Conservation (phyloP, 2,888 invertebrate genomes). For the Drosophila aldrichi region DNA sequence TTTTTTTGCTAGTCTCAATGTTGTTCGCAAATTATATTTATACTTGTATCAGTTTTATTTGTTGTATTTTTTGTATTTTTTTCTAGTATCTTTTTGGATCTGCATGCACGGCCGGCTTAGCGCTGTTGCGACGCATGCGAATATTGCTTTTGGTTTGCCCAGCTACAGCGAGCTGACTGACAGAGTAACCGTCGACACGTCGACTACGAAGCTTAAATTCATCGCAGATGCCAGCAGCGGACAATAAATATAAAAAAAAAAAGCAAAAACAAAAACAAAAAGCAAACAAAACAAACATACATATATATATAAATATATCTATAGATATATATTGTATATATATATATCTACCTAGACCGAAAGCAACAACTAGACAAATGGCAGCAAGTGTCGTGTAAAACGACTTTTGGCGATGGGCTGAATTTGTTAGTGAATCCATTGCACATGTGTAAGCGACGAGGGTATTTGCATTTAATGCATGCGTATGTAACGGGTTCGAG, state of each 20-base stretch:
- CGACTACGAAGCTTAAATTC: constrained; percentile 60
- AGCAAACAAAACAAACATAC: not conserved
- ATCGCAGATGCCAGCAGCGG: constrained; percentile 51
- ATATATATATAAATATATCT: too few species aligned
- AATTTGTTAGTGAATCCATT: constrained; percentile 1
- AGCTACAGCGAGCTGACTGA: constrained; percentile 57
- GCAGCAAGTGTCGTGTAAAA: constrained; percentile 52
- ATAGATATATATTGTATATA: not conserved
- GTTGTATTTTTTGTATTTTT: not conserved
- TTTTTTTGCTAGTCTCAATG: constrained; percentile 17
- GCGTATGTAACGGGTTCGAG: not conserved
- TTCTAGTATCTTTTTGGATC: constrained; percentile 25
- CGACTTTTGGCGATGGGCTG: constrained; percentile 41
- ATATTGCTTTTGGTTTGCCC: constrained; percentile 49
- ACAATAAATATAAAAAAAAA: constrained; percentile 28
- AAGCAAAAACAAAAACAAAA: not conserved
- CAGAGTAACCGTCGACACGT: constrained; percentile 61
- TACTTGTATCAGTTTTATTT: constrained; percentile 24
- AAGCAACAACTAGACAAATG: constrained; percentile 18
- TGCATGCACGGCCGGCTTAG: constrained; percentile 32
- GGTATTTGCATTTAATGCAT: not conserved
- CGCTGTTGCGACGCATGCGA: constrained; percentile 43
- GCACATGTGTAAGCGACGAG: not conserved
- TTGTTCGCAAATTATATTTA: constrained; percentile 26
- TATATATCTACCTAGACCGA: not conserved